A percentile compares a stretch with the other conserved stretches of the same genome.
phyloP scores from a whole-genome alignment of 2,888 invertebrate species.

The Tubulanus polymorphus region DNA sequence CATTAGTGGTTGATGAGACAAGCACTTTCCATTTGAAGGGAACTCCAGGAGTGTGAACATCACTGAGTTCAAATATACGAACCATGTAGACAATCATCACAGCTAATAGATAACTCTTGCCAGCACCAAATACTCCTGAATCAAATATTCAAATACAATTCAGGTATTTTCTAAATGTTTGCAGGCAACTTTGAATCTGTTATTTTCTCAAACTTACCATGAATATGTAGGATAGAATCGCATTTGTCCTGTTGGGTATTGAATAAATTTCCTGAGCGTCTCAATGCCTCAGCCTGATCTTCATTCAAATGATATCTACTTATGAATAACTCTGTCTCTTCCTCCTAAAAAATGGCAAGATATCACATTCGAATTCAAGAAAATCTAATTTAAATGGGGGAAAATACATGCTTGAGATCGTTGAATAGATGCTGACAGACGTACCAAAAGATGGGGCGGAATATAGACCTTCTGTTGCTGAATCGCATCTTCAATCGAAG shows the following conservation, averaged over 20 bases:
- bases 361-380: too few relatives aligned
- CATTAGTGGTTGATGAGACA: constrained; percentile 45
- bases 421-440: too few relatives aligned
- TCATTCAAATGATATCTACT: constrained; percentile 29
- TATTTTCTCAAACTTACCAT: constrained; percentile 24
- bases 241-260: constrained; percentile 13
- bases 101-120: constrained; percentile 42
- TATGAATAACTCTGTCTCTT: constrained; percentile 25
- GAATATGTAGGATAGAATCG: constrained; percentile 27
- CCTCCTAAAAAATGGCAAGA: too few relatives aligned
- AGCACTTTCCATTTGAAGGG: constrained; percentile 35
- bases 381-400: too few relatives aligned
- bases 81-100: constrained; percentile 37
- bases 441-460: too few relatives aligned
- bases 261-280: constrained; percentile 31
- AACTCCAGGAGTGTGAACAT: constrained; percentile 23
- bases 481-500: too few relatives aligned
- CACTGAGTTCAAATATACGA: constrained; percentile 27
- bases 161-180: background rate
- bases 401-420: too few relatives aligned
- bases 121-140: constrained; percentile 47
- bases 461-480: too few relatives aligned
- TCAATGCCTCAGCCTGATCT: constrained; percentile 34
- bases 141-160: background rate
- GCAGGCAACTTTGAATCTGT: too few relatives aligned